A percentile compares a stretch with the other conserved stretches of the same genome.
Conservation (phyloP, 2,113 vertebrate genomes). For the Protomyctophum bolini region DNA sequence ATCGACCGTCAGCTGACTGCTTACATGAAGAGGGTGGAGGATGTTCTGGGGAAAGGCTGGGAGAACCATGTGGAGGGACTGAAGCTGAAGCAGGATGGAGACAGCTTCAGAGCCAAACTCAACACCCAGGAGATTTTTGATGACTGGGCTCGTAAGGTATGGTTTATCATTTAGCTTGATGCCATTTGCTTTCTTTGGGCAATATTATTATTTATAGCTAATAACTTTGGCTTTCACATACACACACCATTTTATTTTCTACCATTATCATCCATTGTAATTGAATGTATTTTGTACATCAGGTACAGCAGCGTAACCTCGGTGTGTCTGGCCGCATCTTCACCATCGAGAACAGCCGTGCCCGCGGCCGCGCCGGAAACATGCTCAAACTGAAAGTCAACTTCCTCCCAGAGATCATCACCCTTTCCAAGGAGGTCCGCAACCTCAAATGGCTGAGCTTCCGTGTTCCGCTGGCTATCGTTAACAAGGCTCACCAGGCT, state of each 20-base stretch:
- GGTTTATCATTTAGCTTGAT: neutral
- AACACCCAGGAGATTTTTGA: conserved; percentile 99
- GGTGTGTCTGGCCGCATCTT: conserved; percentile 97
- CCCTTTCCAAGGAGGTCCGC: conserved; percentile 95
- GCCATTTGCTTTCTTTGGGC: neutral
- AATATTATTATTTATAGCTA: no score
- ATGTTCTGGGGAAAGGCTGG: conserved; percentile 97
- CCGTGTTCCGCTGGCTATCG: conserved; percentile 94
- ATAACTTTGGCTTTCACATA: no score
- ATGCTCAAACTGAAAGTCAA: conserved; percentile 97
- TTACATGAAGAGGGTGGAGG: conserved; percentile 99
- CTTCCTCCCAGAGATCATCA: conserved; percentile 98
- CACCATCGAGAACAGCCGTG: conserved; percentile 93
- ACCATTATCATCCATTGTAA: neutral
- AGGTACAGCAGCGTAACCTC: conserved; percentile 94
- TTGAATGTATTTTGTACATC: neutral
- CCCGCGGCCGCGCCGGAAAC: conserved; percentile 89
- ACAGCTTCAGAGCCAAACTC: conserved; percentile 98
- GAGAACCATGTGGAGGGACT: conserved; percentile 98
- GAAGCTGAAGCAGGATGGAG: conserved; percentile 98
- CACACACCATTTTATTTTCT: neutral
- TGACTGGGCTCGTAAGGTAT: conserved; percentile 96
- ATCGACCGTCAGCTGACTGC: conserved; percentile 97
- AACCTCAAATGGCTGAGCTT: conserved; percentile 99
- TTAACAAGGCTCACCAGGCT: conserved; percentile 98